Base-by-base conservation (phyloP, 2,888 invertebrate species). In the Acronicta alni region DNA sequence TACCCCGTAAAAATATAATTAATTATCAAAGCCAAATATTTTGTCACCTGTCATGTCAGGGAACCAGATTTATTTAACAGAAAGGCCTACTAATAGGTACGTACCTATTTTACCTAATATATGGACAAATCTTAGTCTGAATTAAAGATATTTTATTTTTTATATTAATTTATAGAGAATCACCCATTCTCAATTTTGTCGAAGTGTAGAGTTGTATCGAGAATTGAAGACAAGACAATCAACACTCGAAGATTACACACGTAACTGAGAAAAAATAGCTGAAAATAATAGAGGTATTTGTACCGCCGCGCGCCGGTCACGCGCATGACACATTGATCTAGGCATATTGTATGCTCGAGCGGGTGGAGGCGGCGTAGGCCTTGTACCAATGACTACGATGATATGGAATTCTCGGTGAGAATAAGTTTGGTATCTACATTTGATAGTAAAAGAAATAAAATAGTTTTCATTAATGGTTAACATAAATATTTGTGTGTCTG, bases 201-300 rank as follows among this genome's bases (percentile, higher is more conserved):
- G 37, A 37, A 47, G 26, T 38, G 58, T 49, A 20, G 53, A 42
- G 61, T 64, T 72, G 75, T 78, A 42, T 39, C 44, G 42, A 47
- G n/a, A n/a, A n/a, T n/a, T n/a, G n/a, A n/a, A n/a, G 30, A 68
- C 49, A 56, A 80, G 80, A 84, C 83, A 83, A 87, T 86, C 84
- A 82, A 62, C 81, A 71, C 72, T 74, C 57, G 73, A 57, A 82
- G 82, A 86, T 87, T 85, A 86, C 85, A 83, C 85, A 84, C 85
- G 86, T 86, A 84, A 86, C 80, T 59, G 76, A 73, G 78, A 79
- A 84, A 83, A 81, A 85, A 84, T 85, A 79, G 80, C 77, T 62
- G 32, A 75, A 72, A 72, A 77, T 78, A 77, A 76, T 70, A 57
- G 63, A 55, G 54, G 68, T 58, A 56, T 72, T 71, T 58, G 72